Percentiles rank a stretch among this genome's conserved stretches.
phyloP scores from a whole-genome alignment of 2,888 invertebrate species.

The Gymnocheta viridis region DNA sequence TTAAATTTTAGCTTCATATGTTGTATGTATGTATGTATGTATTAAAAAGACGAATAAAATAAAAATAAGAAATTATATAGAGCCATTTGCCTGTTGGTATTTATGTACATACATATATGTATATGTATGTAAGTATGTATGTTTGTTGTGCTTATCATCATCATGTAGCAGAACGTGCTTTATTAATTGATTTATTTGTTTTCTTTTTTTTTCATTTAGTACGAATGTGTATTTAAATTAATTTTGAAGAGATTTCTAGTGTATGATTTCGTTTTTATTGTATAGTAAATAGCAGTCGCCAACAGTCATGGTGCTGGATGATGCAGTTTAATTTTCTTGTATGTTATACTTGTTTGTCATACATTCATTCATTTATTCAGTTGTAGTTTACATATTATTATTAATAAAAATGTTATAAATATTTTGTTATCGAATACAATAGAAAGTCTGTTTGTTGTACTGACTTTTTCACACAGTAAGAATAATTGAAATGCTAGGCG shows the following conservation, averaged over 20 bases:
- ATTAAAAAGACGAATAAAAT: constrained; percentile 9
- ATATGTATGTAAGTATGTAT: no score
- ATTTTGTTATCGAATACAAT: constrained; percentile 61
- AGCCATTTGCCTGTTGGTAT: constrained; percentile 1
- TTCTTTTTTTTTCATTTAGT: constrained; percentile 7
- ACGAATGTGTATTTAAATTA: constrained; percentile 54
- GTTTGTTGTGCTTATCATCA: constrained; percentile 21
- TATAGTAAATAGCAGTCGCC: constrained; percentile 5
- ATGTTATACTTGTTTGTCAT: not conserved
- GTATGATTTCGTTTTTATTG: constrained; percentile 45
- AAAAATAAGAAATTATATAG: constrained; percentile 10
- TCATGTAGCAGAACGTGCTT: constrained; percentile 57
- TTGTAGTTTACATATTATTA: constrained; percentile 31
- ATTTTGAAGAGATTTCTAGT: constrained; percentile 61
- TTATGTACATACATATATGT: no score
- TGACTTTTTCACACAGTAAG: not conserved
- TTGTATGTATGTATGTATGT: no score
- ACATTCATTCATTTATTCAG: not conserved
- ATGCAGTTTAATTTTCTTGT: constrained; percentile 30
- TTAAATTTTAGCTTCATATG: constrained; percentile 26
- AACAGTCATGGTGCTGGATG: not conserved
- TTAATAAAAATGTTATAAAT: constrained; percentile 60
- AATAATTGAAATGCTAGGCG: constrained; percentile 66
- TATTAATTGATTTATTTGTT: constrained; percentile 63
- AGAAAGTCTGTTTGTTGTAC: constrained; percentile 53